phyloP scores from a whole-genome alignment of 2,888 invertebrate genomes.

The Machimus atricapillus region DNA sequence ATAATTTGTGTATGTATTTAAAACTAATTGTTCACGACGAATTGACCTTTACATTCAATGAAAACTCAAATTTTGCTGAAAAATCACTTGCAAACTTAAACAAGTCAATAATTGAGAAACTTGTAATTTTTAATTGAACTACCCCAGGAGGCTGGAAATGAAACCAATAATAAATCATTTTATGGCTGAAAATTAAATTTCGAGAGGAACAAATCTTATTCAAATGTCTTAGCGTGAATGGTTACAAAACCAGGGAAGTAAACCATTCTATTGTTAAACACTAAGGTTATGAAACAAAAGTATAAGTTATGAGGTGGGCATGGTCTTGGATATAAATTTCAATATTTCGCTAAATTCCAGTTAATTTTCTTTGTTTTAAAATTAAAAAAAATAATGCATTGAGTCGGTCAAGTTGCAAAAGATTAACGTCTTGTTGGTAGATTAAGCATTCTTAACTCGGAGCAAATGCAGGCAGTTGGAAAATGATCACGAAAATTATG shows the following conservation, averaged over 20 bases:
- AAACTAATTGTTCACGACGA: neutral
- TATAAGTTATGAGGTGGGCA: neutral
- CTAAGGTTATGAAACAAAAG: neutral
- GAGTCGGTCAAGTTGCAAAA: neutral
- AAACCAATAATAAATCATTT: neutral
- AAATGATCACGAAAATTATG: neutral
- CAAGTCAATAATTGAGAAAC: neutral
- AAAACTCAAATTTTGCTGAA: neutral
- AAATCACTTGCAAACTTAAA: neutral
- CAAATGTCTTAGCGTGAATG: neutral
- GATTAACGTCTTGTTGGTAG: neutral
- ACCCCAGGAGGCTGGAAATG: neutral
- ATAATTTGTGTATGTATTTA: too few species aligned
- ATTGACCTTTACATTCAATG: neutral
- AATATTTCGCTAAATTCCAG: neutral
- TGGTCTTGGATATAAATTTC: neutral
- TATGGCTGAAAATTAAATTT: neutral
- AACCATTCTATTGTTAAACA: neutral
- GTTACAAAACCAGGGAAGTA: neutral
- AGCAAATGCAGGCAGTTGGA: neutral
- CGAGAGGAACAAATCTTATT: neutral
- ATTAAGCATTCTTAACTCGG: neutral
- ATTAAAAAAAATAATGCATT: neutral
- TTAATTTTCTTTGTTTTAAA: neutral
- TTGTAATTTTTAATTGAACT: neutral